Base-by-base conservation (phyloP, 2,888 invertebrate genomes). In the Piscicola geometra region DNA sequence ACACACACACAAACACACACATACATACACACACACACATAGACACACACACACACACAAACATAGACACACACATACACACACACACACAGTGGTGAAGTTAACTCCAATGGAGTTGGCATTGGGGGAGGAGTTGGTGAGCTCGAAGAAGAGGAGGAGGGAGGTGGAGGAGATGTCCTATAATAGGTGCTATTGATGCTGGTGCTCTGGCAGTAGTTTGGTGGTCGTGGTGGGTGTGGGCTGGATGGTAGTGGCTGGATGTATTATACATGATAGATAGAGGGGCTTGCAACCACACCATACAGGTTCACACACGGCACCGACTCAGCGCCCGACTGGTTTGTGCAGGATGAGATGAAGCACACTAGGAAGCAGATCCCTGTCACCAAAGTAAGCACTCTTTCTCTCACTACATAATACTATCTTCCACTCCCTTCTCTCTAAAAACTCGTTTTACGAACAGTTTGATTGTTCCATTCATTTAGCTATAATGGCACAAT, bases 251-350 rank as follows among this genome's bases (percentile, higher is more conserved):
- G n/a, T n/a, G n/a, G n/a, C n/a, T n/a, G n/a, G n/a, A n/a, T n/a
- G n/a, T n/a, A n/a, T n/a, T n/a, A n/a, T n/a, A n/a, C n/a, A n/a
- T n/a, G n/a, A n/a, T n/a, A n/a, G n/a, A n/a, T n/a, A n/a, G n/a
- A n/a, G n/a, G n/a, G n/a, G n/a, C n/a, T n/a, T n/a, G 15, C 41
- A 41, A 41, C 41, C 41, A 41, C 41, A 5, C 5, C 70, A 9
- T 76, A 36, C 78, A 86, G 87, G 72, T 97, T 93, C 84, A 90
- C 92, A 1, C 94, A 93, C 83, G 93, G 94, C 83, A 98, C 98
- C 84, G 90, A 90, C 0, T 89, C 92, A 83, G 87, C 99, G 70
- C 99, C 99, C 0, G 92, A 92, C 81, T 99, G 99, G 99, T 99
- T 99, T 86, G 89, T 90, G 0, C 90, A 93, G 77, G 98, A 99